Evolutionary conservation across 2,888 invertebrate genomes (phyloP).

Genomic region (Caradrina clavipalpis): DNA sequence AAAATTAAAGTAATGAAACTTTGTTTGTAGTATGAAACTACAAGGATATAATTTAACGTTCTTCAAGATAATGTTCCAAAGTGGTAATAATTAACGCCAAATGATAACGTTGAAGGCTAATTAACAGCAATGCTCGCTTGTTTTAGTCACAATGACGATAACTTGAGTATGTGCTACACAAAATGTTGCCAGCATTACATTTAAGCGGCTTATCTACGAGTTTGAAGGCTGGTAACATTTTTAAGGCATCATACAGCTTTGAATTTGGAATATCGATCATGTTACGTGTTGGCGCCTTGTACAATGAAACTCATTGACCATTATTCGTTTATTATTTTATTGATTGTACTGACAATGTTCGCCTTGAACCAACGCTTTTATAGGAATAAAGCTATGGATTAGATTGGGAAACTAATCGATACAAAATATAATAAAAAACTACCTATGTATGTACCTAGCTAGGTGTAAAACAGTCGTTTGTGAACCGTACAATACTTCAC

Average conservation of each 20-base stretch:
- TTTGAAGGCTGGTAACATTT: constrained; percentile 55
- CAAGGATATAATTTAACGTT: constrained; percentile 4
- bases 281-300: constrained; percentile 26
- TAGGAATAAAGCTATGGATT: background rate
- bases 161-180: constrained; percentile 18
- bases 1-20: constrained; percentile 4
- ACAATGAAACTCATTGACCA: constrained; percentile 22
- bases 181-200: constrained; percentile 31
- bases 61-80: constrained; percentile 35
- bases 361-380: constrained; percentile 8
- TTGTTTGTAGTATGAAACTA: constrained; percentile 1
- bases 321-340: constrained; percentile 31
- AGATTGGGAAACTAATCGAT: background rate
- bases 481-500: no score
- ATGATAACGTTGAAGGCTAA: constrained; percentile 66
- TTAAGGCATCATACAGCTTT: constrained; percentile 54
- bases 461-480: background rate
- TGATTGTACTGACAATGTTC: constrained; percentile 8
- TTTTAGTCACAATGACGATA: constrained; percentile 36
- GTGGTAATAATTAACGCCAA: constrained; percentile 50
- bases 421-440: no score
- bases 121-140: constrained; percentile 43
- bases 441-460: background rate
- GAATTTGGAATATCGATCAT: constrained; percentile 56
- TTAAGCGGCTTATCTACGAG: constrained; percentile 54